phyloP scores from a whole-genome alignment of 2,888 invertebrate genomes.

The Chrysolina haemoptera region DNA sequence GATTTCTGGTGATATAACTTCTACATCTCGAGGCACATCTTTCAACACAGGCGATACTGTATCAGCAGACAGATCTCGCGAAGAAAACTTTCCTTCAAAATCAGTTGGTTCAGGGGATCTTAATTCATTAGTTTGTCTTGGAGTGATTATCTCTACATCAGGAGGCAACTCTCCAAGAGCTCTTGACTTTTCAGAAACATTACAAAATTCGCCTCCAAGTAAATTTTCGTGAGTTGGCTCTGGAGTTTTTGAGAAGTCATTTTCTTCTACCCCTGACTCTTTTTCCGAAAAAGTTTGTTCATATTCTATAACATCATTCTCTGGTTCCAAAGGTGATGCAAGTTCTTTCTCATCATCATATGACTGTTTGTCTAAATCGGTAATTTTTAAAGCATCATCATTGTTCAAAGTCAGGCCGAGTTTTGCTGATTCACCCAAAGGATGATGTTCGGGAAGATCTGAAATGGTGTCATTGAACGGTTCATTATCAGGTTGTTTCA shows the following conservation, averaged over 20 bases:
- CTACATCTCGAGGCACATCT: slow-evolving; percentile 39
- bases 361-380: slow-evolving; percentile 60
- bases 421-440: slow-evolving; percentile 43
- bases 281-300: slow-evolving; percentile 10
- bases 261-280: slow-evolving; percentile 42
- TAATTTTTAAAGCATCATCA: slow-evolving; percentile 58
- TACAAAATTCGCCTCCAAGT: slow-evolving; percentile 42
- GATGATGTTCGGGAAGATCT: slow-evolving; percentile 61
- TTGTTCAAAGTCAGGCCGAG: slow-evolving; percentile 46
- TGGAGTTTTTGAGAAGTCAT: slow-evolving; percentile 45
- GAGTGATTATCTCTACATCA: slow-evolving; percentile 27
- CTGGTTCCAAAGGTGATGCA: slow-evolving; percentile 57
- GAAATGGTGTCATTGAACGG: slow-evolving; percentile 59
- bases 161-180: neutral
- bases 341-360: slow-evolving; percentile 60
- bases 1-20: slow-evolving; percentile 25
- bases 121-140: neutral
- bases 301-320: slow-evolving; percentile 45
- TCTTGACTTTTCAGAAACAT: slow-evolving; percentile 18
- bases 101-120: neutral
- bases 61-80: neutral
- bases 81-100: neutral
- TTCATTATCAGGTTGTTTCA: slow-evolving; percentile 50
- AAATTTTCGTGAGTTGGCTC: slow-evolving; percentile 50
- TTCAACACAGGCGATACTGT: slow-evolving; percentile 10